Conservation (phyloP, 1,140 invertebrate genomes). For the Zophobas atratus region DNA sequence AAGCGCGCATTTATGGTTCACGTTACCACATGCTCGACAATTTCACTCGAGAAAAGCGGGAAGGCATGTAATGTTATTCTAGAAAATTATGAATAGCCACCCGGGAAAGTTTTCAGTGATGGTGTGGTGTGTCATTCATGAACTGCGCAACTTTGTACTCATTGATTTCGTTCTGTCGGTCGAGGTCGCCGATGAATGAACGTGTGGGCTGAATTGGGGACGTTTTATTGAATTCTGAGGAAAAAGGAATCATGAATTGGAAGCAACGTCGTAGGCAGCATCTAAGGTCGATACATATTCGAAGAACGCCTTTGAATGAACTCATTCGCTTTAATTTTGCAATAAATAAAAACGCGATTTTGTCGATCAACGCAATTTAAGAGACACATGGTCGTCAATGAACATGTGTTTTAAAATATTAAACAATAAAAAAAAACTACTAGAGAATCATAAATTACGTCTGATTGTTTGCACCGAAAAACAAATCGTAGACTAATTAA, state of each 20-base stretch:
- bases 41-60: neutral
- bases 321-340: neutral
- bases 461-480: neutral
- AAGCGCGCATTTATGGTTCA: neutral
- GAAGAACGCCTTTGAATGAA: neutral
- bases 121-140: constrained; percentile 35
- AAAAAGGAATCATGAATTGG: constrained; percentile 23
- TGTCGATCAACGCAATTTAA: neutral
- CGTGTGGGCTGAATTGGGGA: constrained; percentile 44
- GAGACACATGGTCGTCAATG: neutral
- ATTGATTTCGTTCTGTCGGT: constrained; percentile 43
- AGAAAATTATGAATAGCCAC: neutral
- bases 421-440: too few relatives aligned
- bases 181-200: constrained; percentile 34
- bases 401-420: neutral
- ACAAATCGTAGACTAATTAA: constrained; percentile 40
- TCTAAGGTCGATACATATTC: neutral
- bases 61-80: neutral
- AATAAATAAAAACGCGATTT: neutral
- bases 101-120: neutral
- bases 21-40: neutral
- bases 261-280: neutral
- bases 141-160: constrained; percentile 45
- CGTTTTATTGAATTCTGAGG: constrained; percentile 37
- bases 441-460: too few relatives aligned